phyloP scores from a whole-genome alignment of 2,113 vertebrate species.

The Oncorhynchus masou region DNA sequence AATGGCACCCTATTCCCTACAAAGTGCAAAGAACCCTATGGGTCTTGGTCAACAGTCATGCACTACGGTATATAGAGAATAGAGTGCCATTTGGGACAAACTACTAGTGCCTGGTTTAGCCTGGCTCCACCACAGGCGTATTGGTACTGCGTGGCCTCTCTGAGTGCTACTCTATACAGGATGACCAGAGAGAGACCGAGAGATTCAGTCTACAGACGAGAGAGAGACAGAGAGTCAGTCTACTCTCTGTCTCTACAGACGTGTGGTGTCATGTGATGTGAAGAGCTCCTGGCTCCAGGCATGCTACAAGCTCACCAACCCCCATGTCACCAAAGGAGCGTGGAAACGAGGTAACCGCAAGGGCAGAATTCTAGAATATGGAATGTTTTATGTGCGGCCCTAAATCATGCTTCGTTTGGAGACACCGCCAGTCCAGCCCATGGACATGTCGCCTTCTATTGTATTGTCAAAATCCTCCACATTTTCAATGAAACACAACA shows the following conservation, averaged over 20 bases:
- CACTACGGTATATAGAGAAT: too few species aligned
- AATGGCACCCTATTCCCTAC: background rate
- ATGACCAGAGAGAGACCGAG: background rate
- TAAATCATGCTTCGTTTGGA: too few species aligned
- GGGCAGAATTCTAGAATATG: background rate
- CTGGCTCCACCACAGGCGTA: background rate
- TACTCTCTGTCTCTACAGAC: too few species aligned
- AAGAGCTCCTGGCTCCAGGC: too few species aligned
- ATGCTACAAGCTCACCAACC: background rate
- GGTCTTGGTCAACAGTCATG: too few species aligned
- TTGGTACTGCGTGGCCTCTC: background rate
- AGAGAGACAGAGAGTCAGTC: too few species aligned
- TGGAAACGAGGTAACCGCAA: background rate
- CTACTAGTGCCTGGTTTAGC: too few species aligned
- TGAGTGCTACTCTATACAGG: background rate
- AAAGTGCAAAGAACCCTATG: too few species aligned
- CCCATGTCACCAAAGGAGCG: background rate
- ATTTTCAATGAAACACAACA: background rate
- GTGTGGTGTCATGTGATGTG: too few species aligned
- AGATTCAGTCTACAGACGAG: too few species aligned
- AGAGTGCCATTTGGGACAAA: too few species aligned
- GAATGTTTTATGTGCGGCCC: background rate
- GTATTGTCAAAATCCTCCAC: background rate
- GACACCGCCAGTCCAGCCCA: too few species aligned
- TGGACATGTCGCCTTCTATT: background rate